phyloP scores from a whole-genome alignment of 1,140 invertebrate species.

The Drosophila bipectinata region DNA sequence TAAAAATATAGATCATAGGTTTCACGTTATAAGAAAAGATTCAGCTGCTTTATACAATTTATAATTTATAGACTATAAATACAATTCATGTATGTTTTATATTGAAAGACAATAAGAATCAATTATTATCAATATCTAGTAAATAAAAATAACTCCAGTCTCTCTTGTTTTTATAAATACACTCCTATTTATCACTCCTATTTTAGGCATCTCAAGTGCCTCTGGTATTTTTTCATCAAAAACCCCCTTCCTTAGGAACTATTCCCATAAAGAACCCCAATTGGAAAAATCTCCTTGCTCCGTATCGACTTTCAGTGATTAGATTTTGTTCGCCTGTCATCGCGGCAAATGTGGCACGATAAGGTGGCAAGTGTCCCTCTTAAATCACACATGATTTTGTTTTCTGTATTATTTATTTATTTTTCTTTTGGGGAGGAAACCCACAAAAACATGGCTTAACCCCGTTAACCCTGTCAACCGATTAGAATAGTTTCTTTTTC shows the following conservation, averaged over 20 bases:
- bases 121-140: too few species aligned
- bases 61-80: too few species aligned
- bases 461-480: slow-evolving; percentile 29
- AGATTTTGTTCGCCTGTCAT: slow-evolving; percentile 20
- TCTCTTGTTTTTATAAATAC: too few species aligned
- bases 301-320: slow-evolving; percentile 20
- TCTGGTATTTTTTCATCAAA: background rate
- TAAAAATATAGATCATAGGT: too few species aligned
- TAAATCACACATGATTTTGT: slow-evolving; percentile 5
- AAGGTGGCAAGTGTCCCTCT: slow-evolving; percentile 9
- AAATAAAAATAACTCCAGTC: too few species aligned
- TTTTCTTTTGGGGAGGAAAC: background rate
- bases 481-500: slow-evolving; percentile 25
- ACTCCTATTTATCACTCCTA: too few species aligned
- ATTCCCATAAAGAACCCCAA: background rate
- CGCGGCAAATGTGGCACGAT: slow-evolving; percentile 21
- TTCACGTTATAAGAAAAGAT: too few species aligned
- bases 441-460: slow-evolving; percentile 27
- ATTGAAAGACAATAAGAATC: too few species aligned
- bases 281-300: background rate
- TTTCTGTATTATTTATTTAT: background rate
- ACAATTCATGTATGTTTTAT: too few species aligned
- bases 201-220: background rate
- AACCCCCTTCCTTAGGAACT: background rate
- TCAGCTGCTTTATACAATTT: too few species aligned